phyloP scores from a whole-genome alignment of 2,797 vertebrate genomes.

The Silurus lanzhouensis region DNA sequence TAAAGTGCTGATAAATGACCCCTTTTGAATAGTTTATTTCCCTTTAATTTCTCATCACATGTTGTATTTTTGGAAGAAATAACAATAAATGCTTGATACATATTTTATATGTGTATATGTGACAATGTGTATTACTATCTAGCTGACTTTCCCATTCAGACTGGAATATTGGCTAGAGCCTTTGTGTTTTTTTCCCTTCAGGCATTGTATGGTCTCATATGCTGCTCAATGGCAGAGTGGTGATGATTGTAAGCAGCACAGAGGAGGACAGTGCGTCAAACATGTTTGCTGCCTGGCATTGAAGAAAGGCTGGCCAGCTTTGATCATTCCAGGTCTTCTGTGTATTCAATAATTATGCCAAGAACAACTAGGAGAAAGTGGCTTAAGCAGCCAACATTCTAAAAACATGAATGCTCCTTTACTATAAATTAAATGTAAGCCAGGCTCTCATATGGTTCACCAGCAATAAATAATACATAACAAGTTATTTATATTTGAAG shows the following conservation, averaged over 20 bases:
- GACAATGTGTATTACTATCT: neutral
- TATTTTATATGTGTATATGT: neutral
- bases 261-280: conserved; percentile 48
- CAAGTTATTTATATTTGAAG: neutral
- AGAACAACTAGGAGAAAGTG: neutral
- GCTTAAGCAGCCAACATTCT: conserved; percentile 1
- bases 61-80: neutral
- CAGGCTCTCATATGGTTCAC: neutral
- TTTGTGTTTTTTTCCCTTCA: conserved; percentile 33
- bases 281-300: neutral
- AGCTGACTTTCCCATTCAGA: neutral
- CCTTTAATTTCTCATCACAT: neutral
- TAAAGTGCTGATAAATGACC: neutral
- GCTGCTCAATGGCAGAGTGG: conserved; percentile 48
- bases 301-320: neutral
- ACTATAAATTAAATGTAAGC: neutral
- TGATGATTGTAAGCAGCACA: conserved; percentile 53
- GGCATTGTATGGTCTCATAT: conserved; percentile 52
- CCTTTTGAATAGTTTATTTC: neutral
- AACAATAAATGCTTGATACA: neutral
- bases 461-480: neutral
- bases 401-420: conserved; percentile 17
- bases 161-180: conserved; percentile 22
- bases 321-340: neutral
- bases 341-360: conserved; percentile 8